Percentiles rank a stretch among this genome's conserved stretches.
Evolutionary conservation across 2,888 invertebrate species (phyloP).

Genomic region (Rotaria sp.): DNA sequence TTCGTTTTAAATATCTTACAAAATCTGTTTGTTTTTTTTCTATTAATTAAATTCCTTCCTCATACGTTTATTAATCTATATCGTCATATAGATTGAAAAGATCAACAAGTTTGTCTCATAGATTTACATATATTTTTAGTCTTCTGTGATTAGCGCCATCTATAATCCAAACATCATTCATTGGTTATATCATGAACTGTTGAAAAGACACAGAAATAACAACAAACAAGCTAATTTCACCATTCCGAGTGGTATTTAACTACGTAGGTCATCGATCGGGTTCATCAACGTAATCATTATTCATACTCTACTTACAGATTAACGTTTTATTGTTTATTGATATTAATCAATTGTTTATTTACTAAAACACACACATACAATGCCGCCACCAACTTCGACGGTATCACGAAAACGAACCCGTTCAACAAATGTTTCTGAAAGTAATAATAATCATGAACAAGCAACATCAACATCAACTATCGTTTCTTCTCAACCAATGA

Average conservation of each 20-base stretch:
- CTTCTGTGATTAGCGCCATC: neutral
- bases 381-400: neutral
- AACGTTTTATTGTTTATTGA: neutral
- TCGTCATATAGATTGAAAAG: too few species aligned
- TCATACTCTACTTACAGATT: neutral
- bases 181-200: neutral
- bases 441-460: neutral
- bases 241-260: neutral
- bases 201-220: neutral
- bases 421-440: neutral
- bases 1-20: too few species aligned
- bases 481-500: neutral
- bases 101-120: too few species aligned
- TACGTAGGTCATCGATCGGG: neutral
- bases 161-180: neutral
- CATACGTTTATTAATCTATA: too few species aligned
- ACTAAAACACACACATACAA: neutral
- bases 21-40: too few species aligned
- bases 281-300: neutral
- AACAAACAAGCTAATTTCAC: conserved; percentile 7
- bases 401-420: conserved; percentile 7
- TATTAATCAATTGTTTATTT: neutral
- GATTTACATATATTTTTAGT: neutral
- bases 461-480: conserved; percentile 1
- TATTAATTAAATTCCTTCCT: too few species aligned